Evolutionary conservation across 2,113 vertebrate species (phyloP).

Genomic region (Rhabdornis inornatus): DNA sequence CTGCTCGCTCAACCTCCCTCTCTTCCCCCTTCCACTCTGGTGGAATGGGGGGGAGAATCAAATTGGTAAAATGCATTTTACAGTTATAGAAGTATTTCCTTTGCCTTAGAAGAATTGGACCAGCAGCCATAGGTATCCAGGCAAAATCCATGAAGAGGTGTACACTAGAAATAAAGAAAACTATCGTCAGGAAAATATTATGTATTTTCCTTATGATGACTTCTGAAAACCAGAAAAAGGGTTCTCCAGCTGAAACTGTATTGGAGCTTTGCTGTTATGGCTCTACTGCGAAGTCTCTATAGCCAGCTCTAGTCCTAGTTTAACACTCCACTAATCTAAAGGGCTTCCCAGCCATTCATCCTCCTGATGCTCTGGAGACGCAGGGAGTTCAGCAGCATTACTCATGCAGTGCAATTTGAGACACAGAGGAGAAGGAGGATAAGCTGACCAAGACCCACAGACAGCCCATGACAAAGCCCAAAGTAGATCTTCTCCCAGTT

Average conservation of each 20-base stretch:
- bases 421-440: not conserved
- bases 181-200: not conserved
- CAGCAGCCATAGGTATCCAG: not conserved
- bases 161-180: not conserved
- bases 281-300: not conserved
- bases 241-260: not conserved
- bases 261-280: not conserved
- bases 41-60: not conserved
- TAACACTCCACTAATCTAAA: not conserved
- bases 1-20: not conserved
- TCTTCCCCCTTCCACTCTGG: not conserved
- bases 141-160: not conserved
- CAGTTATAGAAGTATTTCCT: not conserved
- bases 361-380: not conserved
- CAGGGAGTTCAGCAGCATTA: not conserved
- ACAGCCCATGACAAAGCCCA: not conserved
- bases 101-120: not conserved
- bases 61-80: not conserved
- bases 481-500: not conserved
- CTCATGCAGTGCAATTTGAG: not conserved
- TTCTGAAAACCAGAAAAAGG: not conserved
- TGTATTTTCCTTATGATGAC: not conserved
- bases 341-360: not conserved
- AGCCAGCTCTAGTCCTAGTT: not conserved
- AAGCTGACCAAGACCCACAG: not conserved